Percentiles rank a stretch among this genome's conserved stretches.
Evolutionary conservation across 2,797 vertebrate species (phyloP).

Genomic region (Columba guinea): DNA sequence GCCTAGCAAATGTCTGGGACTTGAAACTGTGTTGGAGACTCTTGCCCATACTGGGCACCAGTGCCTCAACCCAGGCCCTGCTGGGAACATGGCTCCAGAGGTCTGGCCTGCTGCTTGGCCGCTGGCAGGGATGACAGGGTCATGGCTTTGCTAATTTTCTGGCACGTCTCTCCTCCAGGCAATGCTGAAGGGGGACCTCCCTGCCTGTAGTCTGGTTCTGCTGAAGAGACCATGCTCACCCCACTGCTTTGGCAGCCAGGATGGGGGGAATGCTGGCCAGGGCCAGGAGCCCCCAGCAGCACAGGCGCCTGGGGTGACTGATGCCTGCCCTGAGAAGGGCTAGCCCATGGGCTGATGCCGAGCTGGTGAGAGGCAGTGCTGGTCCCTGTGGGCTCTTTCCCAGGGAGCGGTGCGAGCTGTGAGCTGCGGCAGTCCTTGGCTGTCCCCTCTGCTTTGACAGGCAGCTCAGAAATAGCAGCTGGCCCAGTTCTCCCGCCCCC

Average conservation of each 20-base stretch:
- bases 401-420: not conserved
- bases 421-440: constrained; percentile 49
- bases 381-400: not conserved
- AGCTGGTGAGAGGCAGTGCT: not conserved
- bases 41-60: not conserved
- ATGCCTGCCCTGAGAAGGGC: accelerated
- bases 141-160: not conserved
- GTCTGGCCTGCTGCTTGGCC: accelerated
- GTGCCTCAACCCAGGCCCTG: not conserved
- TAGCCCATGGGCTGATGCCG: accelerated
- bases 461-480: constrained; percentile 78
- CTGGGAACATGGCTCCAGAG: not conserved
- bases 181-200: not conserved
- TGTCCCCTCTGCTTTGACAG: constrained; percentile 74
- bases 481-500: constrained; percentile 75
- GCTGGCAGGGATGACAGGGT: not conserved
- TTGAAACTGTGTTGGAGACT: not conserved
- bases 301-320: not conserved
- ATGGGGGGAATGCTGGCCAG: accelerated
- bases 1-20: not conserved
- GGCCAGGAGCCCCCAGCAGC: not conserved
- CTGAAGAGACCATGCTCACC: accelerated
- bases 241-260: not conserved
- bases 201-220: not conserved
- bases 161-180: not conserved